Conservation (phyloP, 1,140 invertebrate genomes). For the Planococcus citri region DNA sequence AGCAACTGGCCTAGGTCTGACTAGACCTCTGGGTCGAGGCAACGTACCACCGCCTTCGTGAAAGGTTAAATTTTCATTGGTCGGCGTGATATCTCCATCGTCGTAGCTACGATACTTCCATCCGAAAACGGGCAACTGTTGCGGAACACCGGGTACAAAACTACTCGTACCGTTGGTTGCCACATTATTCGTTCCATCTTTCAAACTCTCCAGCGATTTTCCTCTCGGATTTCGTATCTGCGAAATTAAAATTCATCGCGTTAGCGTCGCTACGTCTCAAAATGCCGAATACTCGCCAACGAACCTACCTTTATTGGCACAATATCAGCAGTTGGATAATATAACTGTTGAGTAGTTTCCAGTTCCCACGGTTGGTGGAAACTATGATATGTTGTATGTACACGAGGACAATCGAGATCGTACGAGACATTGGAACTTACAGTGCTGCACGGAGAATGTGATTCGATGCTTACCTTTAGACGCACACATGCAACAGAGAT, state of each 20-base stretch:
- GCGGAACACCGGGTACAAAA: constrained; percentile 27
- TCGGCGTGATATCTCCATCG: constrained; percentile 77
- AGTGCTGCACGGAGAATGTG: constrained; percentile 22
- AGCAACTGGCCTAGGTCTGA: constrained; percentile 69
- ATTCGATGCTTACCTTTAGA: constrained; percentile 17
- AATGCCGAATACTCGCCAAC: too few species aligned
- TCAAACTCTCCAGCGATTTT: constrained; percentile 70
- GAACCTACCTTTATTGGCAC: constrained; percentile 53
- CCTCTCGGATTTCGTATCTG: constrained; percentile 49
- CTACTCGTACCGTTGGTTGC: constrained; percentile 30
- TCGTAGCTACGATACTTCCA: constrained; percentile 66
- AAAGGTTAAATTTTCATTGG: constrained; percentile 52
- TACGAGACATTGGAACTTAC: constrained; percentile 23
- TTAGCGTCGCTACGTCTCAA: too few species aligned
- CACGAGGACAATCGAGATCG: constrained; percentile 29
- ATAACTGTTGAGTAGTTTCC: constrained; percentile 38
- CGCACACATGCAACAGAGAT: neutral
- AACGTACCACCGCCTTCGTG: constrained; percentile 67
- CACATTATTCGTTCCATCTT: constrained; percentile 41
- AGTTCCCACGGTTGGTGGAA: constrained; percentile 45
- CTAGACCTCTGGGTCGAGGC: constrained; percentile 65
- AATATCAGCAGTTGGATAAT: constrained; percentile 42
- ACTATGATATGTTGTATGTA: constrained; percentile 39
- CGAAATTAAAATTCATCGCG: neutral
- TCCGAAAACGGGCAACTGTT: constrained; percentile 33